Base-by-base conservation (phyloP, 2,113 vertebrate genomes). In the Megaceryle torquata region DNA sequence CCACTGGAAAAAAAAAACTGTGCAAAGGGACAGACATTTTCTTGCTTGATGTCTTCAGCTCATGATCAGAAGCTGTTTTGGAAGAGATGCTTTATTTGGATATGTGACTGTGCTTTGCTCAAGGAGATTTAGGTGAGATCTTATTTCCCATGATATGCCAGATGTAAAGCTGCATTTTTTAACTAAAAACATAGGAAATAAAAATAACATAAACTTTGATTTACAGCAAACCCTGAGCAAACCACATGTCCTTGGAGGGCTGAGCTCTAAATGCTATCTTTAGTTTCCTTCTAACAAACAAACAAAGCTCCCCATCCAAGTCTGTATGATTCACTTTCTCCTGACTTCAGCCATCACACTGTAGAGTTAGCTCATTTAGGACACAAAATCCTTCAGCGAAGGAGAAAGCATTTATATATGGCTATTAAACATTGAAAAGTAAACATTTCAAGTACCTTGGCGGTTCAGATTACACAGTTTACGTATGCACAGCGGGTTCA, bases 171-270 rank as follows among this genome's bases (percentile, higher is more conserved):
- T 78, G 6, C 59, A 35, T 75, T 82, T 95, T 88, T 86, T 20
- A 85, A 95, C 56, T 82, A 41, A 70, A 89, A 22, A 1, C 41
- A 60, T 35, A 91, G 44, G 69, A 94, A 96, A 82, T 86, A 86
- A 95, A 97, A 96, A 88, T 43, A 88, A 90, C 63, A 88, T 86
- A 72, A 91, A 88, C 86, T 88, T 65, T 53, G 68, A 83, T 80
- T 91, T 94, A 71, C 51, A 88, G 61, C 64, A 92, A 87, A 48
- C 51, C 39, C 59, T 41, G 28, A 86, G 63, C 78, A 89, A 86
- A 86, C 59, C 89, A 79, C 72, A 83, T 88, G 89, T 80, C 86
- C 81, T 86, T 51, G 76, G 76, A 90, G 64, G 56, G 35, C 48
- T 93, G 68, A 94, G 79, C 67, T 70, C 20, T 24, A 39, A 50